Evolutionary conservation across 2,113 vertebrate genomes (phyloP), one percentile per base, ranked within the genome.

Genomic region (Phycodurus eques): DNA sequence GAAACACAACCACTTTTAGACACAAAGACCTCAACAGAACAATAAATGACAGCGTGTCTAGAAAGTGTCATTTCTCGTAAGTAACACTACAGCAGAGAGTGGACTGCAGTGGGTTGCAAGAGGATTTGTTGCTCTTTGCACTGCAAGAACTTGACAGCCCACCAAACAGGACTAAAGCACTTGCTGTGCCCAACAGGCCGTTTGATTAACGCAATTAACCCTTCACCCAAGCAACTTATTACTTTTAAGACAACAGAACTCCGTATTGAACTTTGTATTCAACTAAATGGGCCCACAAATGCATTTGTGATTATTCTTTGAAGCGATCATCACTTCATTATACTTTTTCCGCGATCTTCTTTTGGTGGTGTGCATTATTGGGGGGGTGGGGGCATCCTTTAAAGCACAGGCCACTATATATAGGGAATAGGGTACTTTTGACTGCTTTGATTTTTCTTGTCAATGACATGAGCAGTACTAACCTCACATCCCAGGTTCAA

Each of bases 101-200:
- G 12, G 12, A 80, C 90, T 88, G 80, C 90, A 91, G 89, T 87
- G 91, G 85, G 90, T 92, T 91, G 91, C 91, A 90, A 79, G 82
- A 88, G 89, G 89, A 84, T 17, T 0, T 2, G 2, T 85, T 88
- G 10, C 60, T 92, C 66, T 92, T 1, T 64, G 91, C 91, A 90
- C 89, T 73, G 83, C 78, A 46, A 51, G 68, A 71, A 72, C 73
- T 56, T 60, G 11, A 39, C 1, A 3, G 74, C 51, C 90, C 85
- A 92, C 86, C 4, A 33, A 12, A 74, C 70, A 83, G 82, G 76
- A 81, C 85, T 73, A 68, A 31, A 81, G 81, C 74, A 53, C 69
- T 75, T 2, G 76, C 86, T 78, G 77, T 85, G 90, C 87, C 35
- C 63, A 47, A 54, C 12, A 67, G 6, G 4, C 5, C 20, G 19